Evolutionary conservation across 2,888 invertebrate genomes (phyloP), one percentile per base, ranked within the genome.

Genomic region (Melipona beecheii): DNA sequence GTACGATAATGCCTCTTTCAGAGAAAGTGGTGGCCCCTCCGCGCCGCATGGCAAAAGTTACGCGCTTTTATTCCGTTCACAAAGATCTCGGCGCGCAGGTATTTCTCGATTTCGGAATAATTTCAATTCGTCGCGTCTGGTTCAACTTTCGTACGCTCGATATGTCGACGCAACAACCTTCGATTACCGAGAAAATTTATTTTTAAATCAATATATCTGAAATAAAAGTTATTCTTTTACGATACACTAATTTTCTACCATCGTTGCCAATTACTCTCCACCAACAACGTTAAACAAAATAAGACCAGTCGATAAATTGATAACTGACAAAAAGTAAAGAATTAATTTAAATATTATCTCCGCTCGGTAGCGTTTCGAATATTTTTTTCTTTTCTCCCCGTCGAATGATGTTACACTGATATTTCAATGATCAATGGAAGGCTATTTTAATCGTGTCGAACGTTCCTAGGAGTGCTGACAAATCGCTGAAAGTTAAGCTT

Each of bases 1-100:
- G 81, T 86, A 88, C 81, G 74, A 71, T 74, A 81, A 77, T 86
- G 75, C 54, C 65, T 80, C 58, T 80, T 72, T 77, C 68, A 70
- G 76, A 70, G 70, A 84, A 78, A 84, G 75, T 70, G 68, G 50
- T 74, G 21, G 52, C 69, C 62, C 17, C 43, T 19, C 19, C 9
- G 19, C 36, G 24, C n/a, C 15, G 31, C 71, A 21, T 31, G 36
- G 78, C 66, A 73, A 81, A 80, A 82, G 70, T 83, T 72, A 78
- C 27, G 56, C 49, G 64, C 54, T 50, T 69, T 52, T 62, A 50
- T 68, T 62, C 72, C 54, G 19, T 19, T 49, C n/a, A 43, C 56
- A 21, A 68, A 56, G 43, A 68, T 75, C 21, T 75, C 21, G 56
- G 31, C 31, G 17, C 27, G 17, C 43, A 27, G 36, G 24, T 9